Evolutionary conservation across 2,113 vertebrate species (phyloP).

Genomic region (Microcebus ravelobensis): DNA sequence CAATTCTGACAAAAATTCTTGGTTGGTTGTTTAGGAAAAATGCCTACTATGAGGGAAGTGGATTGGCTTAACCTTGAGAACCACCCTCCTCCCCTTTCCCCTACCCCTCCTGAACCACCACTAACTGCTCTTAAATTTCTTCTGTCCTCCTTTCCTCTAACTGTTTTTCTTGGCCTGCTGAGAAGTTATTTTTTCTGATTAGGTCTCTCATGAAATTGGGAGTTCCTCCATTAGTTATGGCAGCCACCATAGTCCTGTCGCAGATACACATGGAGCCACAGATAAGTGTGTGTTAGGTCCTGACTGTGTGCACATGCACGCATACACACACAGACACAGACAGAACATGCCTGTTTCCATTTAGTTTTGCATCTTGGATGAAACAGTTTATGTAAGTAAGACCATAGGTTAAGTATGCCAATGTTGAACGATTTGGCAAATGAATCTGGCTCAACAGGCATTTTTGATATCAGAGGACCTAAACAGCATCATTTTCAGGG

Average conservation of each 20-base stretch:
- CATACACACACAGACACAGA: background rate
- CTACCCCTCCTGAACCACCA: background rate
- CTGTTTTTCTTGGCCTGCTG: background rate
- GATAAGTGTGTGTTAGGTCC: background rate
- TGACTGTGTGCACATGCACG: no score
- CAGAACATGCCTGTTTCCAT: conserved; percentile 40
- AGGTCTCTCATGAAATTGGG: background rate
- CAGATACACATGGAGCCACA: background rate
- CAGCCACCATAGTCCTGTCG: background rate
- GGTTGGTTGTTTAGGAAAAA: background rate
- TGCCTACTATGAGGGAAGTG: background rate
- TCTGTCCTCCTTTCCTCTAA: background rate
- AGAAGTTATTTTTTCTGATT: background rate
- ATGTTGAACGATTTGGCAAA: conserved; percentile 61
- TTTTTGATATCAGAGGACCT: conserved; percentile 36
- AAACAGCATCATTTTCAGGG: conserved; percentile 59
- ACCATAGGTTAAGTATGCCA: conserved; percentile 65
- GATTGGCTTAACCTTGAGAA: background rate
- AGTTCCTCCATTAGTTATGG: background rate
- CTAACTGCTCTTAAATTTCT: background rate
- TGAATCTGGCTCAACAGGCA: conserved; percentile 13
- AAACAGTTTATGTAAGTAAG: conserved; percentile 43
- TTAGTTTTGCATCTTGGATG: conserved; percentile 56
- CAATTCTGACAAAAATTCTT: background rate
- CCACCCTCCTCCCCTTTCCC: background rate